phyloP scores from a whole-genome alignment of 1,140 invertebrate species.

The Lineus longissimus region DNA sequence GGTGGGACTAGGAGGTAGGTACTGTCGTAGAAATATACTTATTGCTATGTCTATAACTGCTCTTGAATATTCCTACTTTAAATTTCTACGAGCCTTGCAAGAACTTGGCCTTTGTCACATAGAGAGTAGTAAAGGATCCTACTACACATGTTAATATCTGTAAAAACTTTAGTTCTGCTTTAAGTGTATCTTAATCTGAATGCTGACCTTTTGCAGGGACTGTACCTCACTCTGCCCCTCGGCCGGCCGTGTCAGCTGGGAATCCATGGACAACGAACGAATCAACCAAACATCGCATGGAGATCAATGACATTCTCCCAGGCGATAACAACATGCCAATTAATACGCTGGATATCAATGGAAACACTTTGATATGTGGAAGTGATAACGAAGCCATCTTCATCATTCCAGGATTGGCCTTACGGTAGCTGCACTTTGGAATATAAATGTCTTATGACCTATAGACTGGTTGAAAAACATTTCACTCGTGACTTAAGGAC shows the following conservation, averaged over 20 bases:
- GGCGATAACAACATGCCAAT: conserved; percentile 64
- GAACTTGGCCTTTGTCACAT: background rate
- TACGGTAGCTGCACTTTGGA: background rate
- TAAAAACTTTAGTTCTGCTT: too few relatives aligned
- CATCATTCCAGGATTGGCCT: conserved; percentile 19
- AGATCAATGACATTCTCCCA: conserved; percentile 69
- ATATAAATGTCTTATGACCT: too few relatives aligned
- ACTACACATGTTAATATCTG: too few relatives aligned
- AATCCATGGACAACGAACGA: conserved; percentile 63
- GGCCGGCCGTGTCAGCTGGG: background rate
- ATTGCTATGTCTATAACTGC: background rate
- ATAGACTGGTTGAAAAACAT: too few relatives aligned
- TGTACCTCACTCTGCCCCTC: background rate
- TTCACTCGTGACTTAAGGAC: too few relatives aligned
- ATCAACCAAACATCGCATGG: conserved; percentile 66
- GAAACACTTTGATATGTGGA: conserved; percentile 69
- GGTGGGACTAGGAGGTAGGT: background rate
- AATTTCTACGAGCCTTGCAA: background rate
- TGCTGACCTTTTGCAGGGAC: background rate
- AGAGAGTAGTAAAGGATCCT: background rate
- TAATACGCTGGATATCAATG: conserved; percentile 74
- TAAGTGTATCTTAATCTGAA: too few relatives aligned
- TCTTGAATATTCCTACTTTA: background rate
- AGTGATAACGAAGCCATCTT: conserved; percentile 68
- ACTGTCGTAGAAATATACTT: too few relatives aligned